These are phyloP conservation scores for Salpingus planirostris DNA, from an alignment of 2,888 invertebrate species.

Conservation along the genomic window DNA sequence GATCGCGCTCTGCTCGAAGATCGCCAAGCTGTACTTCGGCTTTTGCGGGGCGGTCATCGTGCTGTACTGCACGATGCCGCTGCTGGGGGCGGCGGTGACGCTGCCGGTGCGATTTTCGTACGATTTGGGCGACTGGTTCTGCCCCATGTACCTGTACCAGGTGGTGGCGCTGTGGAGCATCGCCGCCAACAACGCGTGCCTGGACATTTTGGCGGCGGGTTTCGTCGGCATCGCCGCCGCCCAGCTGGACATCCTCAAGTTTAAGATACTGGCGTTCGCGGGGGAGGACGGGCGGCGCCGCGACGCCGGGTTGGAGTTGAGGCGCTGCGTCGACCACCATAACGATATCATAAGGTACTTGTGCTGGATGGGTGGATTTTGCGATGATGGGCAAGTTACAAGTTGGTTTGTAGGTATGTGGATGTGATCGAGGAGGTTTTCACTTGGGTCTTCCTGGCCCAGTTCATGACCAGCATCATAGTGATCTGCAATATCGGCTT, in stretches of 20 bases:
- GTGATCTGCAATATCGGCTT: constrained; percentile 27
- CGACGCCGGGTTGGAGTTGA: constrained; percentile 14
- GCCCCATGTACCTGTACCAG: constrained; percentile 6
- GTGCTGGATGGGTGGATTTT: too few species aligned
- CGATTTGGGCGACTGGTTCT: constrained; percentile 6
- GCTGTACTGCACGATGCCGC: not conserved
- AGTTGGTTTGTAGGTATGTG: constrained; percentile 21
- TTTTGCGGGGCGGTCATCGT: not conserved
- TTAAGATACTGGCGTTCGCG: constrained; percentile 15
- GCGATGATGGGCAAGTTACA: too few species aligned
- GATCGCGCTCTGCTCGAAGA: not conserved
- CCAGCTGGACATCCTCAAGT: constrained; percentile 22
- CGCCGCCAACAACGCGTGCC: constrained; percentile 16
- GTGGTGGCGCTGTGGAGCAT: constrained; percentile 6
- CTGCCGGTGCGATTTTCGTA: constrained; percentile 10
- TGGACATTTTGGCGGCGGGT: constrained; percentile 24
- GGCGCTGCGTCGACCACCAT: constrained; percentile 19
- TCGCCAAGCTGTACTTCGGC: not conserved
- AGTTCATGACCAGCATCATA: constrained; percentile 22
- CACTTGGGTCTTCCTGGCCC: constrained; percentile 19
- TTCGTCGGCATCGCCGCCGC: constrained; percentile 22
- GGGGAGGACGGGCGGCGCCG: constrained; percentile 8
- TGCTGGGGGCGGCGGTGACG: too few species aligned
- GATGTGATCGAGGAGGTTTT: constrained; percentile 21
- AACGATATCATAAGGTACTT: constrained; percentile 20